These are phyloP conservation scores for Folsomia candida DNA, from an alignment of 2,888 invertebrate genomes.

Conservation along the genomic window DNA sequence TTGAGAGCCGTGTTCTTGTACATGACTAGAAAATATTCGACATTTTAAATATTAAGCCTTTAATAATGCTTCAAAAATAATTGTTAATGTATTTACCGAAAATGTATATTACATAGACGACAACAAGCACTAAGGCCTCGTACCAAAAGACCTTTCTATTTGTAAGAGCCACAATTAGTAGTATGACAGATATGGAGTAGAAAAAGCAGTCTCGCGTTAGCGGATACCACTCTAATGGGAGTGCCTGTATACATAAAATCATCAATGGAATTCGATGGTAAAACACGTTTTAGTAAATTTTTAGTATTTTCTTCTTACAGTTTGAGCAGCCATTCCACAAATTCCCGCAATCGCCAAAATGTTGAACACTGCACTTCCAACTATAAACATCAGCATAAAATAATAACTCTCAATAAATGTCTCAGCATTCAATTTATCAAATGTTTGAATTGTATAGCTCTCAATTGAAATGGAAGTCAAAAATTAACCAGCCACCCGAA, in stretches of 20 bases:
- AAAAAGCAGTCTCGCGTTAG: conserved; percentile 57
- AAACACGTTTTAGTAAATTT: too few relatives aligned
- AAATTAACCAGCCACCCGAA: too few relatives aligned
- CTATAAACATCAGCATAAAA: too few relatives aligned
- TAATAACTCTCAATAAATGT: too few relatives aligned
- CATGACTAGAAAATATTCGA: conserved; percentile 42
- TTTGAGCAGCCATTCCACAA: conserved; percentile 70
- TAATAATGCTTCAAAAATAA: too few relatives aligned
- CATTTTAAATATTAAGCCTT: background rate
- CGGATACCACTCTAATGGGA: conserved; percentile 82
- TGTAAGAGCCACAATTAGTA: conserved; percentile 53
- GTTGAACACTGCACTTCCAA: conserved; percentile 84
- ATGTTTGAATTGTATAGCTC: background rate
- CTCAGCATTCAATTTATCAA: too few relatives aligned
- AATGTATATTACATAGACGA: conserved; percentile 54
- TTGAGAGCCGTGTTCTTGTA: conserved; percentile 42
- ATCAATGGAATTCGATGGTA: background rate
- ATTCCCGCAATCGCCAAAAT: conserved; percentile 79
- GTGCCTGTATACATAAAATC: conserved; percentile 65
- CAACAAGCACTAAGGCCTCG: conserved; percentile 54
- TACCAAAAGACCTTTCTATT: conserved; percentile 56
- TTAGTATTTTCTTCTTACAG: conserved; percentile 60
- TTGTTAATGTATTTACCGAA: conserved; percentile 49
- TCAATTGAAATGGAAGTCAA: too few relatives aligned
- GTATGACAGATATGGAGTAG: conserved; percentile 54